Percentiles rank a stretch among this genome's conserved stretches.
Conservation (phyloP, 2,113 vertebrate genomes). For the Corythoichthys haematopterus region DNA sequence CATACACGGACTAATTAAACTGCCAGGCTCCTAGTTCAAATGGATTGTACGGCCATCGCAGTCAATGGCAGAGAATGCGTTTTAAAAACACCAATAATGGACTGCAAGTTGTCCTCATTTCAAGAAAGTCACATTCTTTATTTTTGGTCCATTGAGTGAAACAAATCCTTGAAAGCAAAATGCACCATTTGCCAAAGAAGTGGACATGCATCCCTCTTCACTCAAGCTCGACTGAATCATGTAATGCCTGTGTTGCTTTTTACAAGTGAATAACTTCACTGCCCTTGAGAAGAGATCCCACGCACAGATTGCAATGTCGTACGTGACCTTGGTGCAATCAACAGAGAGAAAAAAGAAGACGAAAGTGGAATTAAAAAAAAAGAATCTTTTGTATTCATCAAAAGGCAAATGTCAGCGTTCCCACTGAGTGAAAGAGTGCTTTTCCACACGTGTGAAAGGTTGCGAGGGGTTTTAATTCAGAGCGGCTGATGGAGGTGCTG, state of each 20-base stretch:
- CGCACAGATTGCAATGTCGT: slow-evolving; percentile 39
- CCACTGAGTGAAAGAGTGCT: slow-evolving; percentile 58
- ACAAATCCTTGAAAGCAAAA: slow-evolving; percentile 47
- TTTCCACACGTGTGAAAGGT: slow-evolving; percentile 65
- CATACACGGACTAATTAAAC: too few relatives aligned
- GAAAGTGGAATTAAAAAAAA: slow-evolving; percentile 33
- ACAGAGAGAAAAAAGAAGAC: slow-evolving; percentile 42
- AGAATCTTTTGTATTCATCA: slow-evolving; percentile 57
- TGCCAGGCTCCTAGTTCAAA: too few relatives aligned
- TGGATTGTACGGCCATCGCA: too few relatives aligned
- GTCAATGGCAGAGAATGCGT: too few relatives aligned
- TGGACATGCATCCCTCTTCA: slow-evolving; percentile 29
- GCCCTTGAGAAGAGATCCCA: slow-evolving; percentile 43
- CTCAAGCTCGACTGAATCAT: slow-evolving; percentile 42
- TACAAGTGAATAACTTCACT: slow-evolving; percentile 46
- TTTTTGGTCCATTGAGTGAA: slow-evolving; percentile 40
- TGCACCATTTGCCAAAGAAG: slow-evolving; percentile 23
- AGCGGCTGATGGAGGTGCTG: slow-evolving; percentile 48
- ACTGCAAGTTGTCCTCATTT: slow-evolving; percentile 29
- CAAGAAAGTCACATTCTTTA: slow-evolving; percentile 21
- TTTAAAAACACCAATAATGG: slow-evolving; percentile 40
- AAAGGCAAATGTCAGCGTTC: slow-evolving; percentile 66
- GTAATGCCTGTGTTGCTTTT: slow-evolving; percentile 40
- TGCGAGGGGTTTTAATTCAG: slow-evolving; percentile 61
- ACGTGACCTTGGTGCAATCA: slow-evolving; percentile 46